A percentile compares a stretch with the other conserved stretches of the same genome.
These are phyloP conservation scores for Cassiopea andromeda DNA, from an alignment of 30 jellyfish, hydroid and myxozoan genomes.

Conservation along the genomic window DNA sequence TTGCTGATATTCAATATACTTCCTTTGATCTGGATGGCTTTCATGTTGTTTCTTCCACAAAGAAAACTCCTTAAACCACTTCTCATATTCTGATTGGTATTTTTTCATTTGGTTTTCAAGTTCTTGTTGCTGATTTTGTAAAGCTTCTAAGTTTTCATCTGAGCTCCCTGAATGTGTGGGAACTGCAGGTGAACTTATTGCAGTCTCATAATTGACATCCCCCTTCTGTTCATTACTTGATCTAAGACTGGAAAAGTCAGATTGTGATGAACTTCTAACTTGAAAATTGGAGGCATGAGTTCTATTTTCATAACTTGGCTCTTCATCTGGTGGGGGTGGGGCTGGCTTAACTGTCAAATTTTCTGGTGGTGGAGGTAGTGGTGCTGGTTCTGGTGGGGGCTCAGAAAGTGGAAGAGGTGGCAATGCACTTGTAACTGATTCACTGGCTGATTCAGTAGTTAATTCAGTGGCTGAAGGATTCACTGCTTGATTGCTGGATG, in stretches of 20 bases:
- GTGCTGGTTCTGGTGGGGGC: constrained; percentile 45
- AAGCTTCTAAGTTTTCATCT: constrained; percentile 47
- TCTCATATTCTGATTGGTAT: constrained; percentile 85
- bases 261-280: background rate
- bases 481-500: constrained; percentile 14
- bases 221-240: background rate
- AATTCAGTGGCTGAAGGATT: background rate
- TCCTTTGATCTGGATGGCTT: constrained; percentile 92
- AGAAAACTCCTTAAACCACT: constrained; percentile 89
- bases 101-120: constrained; percentile 86
- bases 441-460: background rate
- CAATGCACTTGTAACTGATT: background rate
- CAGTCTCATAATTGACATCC: constrained; percentile 23
- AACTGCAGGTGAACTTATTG: constrained; percentile 36
- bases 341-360: constrained; percentile 16
- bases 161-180: constrained; percentile 27
- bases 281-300: background rate
- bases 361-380: constrained; percentile 68
- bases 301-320: constrained; percentile 1
- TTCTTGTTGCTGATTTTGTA: constrained; percentile 54
- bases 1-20: constrained; percentile 88
- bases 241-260: background rate
- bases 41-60: constrained; percentile 93
- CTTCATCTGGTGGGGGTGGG: constrained; percentile 69
- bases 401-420: constrained; percentile 52